Conservation (phyloP, 2,797 vertebrate genomes). For the Tolypeutes matacus region DNA sequence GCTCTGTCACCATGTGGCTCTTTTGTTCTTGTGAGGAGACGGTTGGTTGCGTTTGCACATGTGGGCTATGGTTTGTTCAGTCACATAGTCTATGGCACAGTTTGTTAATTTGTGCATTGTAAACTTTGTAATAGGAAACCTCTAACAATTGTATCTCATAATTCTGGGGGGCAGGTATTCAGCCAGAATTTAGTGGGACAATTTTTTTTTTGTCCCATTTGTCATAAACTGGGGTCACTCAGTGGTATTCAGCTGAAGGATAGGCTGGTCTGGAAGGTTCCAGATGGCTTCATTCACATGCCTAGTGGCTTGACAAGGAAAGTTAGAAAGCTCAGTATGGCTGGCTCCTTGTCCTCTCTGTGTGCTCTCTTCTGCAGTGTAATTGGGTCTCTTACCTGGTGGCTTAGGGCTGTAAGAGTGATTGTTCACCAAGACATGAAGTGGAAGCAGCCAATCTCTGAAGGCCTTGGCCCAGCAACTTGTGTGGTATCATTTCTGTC, state of each 20-base stretch:
- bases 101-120: no score
- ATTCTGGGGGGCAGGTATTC: not conserved
- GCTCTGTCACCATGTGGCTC: no score
- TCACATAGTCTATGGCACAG: no score
- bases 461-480: not conserved
- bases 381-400: not conserved
- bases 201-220: not conserved
- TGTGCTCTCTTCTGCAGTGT: not conserved
- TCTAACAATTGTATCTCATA: no score
- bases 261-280: not conserved
- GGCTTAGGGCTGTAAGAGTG: not conserved
- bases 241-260: not conserved
- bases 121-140: no score
- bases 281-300: not conserved
- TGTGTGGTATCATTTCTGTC: not conserved
- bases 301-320: not conserved
- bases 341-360: not conserved
- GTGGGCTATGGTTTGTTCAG: no score
- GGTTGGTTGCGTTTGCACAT: no score
- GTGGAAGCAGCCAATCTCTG: not conserved
- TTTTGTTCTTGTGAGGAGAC: no score
- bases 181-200: not conserved
- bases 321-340: not conserved
- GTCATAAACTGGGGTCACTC: not conserved
- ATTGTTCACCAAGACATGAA: not conserved